Evolutionary conservation across 1,140 invertebrate genomes (phyloP).

Genomic region (Drosophila pallidifrons): DNA sequence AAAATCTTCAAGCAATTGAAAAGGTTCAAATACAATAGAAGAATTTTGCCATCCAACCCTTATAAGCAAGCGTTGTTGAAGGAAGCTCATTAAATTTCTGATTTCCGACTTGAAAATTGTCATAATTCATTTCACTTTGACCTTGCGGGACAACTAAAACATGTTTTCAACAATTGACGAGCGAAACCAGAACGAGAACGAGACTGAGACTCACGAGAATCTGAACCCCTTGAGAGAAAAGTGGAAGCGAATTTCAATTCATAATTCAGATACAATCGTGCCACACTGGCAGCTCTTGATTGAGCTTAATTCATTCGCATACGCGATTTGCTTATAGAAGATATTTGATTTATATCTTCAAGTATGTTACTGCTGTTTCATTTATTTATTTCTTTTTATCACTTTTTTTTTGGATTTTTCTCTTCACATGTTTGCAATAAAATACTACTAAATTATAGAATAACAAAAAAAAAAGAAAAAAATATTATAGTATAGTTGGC

Average conservation of each 20-base stretch:
- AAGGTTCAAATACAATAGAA: slow-evolving; percentile 12
- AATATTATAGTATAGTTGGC: slow-evolving; percentile 29
- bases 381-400: slow-evolving; percentile 21
- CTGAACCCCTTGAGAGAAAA: slow-evolving; percentile 30
- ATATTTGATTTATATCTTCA: slow-evolving; percentile 29
- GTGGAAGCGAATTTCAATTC: slow-evolving; percentile 28
- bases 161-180: slow-evolving; percentile 39
- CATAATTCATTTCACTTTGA: slow-evolving; percentile 68
- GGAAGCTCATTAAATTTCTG: slow-evolving; percentile 25
- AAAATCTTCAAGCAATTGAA: slow-evolving; percentile 5
- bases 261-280: slow-evolving; percentile 33
- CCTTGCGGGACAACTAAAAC: slow-evolving; percentile 43
- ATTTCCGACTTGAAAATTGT: slow-evolving; percentile 67
- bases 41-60: not conserved
- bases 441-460: not conserved
- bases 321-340: slow-evolving; percentile 61
- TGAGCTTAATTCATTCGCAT: slow-evolving; percentile 79
- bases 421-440: slow-evolving; percentile 35
- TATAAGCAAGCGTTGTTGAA: not conserved
- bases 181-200: slow-evolving; percentile 22
- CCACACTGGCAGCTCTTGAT: slow-evolving; percentile 49
- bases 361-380: slow-evolving; percentile 6
- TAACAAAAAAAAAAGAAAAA: slow-evolving; percentile 12
- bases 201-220: no score
- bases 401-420: slow-evolving; percentile 27